These are phyloP conservation scores for Autographa gamma DNA, from an alignment of 2,888 invertebrate genomes.

Conservation along the genomic window DNA sequence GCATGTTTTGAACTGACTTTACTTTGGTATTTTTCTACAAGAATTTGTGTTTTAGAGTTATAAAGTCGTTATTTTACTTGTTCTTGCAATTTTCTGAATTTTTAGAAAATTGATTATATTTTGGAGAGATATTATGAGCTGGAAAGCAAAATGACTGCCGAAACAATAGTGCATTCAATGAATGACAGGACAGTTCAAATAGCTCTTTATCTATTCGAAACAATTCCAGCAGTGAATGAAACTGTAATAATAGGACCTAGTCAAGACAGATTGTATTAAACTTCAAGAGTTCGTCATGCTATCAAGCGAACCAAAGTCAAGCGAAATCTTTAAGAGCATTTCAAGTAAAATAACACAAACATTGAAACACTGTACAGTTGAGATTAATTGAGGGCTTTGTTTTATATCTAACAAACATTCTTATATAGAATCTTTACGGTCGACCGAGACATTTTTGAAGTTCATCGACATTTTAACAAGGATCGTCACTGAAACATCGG, in stretches of 20 bases:
- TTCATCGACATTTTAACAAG: constrained; percentile 79
- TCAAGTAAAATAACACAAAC: constrained; percentile 58
- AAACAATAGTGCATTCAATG: constrained; percentile 5
- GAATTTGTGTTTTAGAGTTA: not conserved
- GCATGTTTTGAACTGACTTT: constrained; percentile 42
- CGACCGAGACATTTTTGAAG: constrained; percentile 60
- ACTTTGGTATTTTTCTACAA: constrained; percentile 6
- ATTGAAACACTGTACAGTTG: constrained; percentile 40
- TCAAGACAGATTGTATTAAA: constrained; percentile 37
- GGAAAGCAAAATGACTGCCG: not conserved
- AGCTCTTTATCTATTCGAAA: constrained; percentile 1
- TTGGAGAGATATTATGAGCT: too few relatives aligned
- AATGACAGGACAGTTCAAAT: not conserved
- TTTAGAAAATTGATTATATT: too few relatives aligned
- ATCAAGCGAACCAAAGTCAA: constrained; percentile 43
- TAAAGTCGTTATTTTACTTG: not conserved
- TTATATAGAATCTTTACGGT: constrained; percentile 77
- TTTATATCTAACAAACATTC: constrained; percentile 71
- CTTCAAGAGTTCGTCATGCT: constrained; percentile 40
- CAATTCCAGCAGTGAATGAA: constrained; percentile 29
- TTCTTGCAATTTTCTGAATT: too few relatives aligned
- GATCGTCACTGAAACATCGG: constrained; percentile 58
- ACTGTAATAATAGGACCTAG: constrained; percentile 17
- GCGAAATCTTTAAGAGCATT: constrained; percentile 44
- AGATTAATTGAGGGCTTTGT: constrained; percentile 48